Base-by-base conservation (phyloP, 2,888 invertebrate genomes). In the Netelia virgata region DNA sequence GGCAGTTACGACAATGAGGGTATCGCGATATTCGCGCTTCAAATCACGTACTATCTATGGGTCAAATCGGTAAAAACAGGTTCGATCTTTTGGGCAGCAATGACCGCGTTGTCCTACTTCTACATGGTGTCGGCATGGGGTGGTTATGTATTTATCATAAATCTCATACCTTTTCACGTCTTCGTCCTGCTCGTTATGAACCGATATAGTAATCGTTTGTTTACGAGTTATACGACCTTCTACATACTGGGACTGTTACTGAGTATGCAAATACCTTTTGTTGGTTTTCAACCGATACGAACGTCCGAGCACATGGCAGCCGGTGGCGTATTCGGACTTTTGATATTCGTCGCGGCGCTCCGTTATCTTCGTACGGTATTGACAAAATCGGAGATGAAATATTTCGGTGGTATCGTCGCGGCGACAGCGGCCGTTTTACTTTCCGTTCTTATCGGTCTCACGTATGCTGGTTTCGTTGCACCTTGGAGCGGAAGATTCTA, bases 61-160 rank as follows among this genome's bases (percentile, higher is more conserved):
- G 97, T 99, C 69, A 99, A 98, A 93, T 97, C 99, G 78, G 97
- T 99, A 6, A 99, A 99, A 94, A 98, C 98, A 87, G 99, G 99
- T 36, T 98, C 99, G 3, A 96, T 99, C 50, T 99, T 97, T 94
- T 99, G 99, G 99, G 96, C 99, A 3, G 96, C 97, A 50, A 96
- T 98, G 92, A 97, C 99, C 77, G 98, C 99, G 8, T 93, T 99
- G 3, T 98, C 99, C 0, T 99, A 99, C 94, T 99, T 99, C 94
- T 99, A 99, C 94, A 99, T 99, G 99, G 99, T 99, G 1, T 99
- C 99, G 85, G 99, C 99, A 88, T 99, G 99, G 99, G 99, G 99
- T 89, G 99, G 99, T 87, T 99, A 99, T 93, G 99, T 99, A 57
- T 99, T 99, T 94, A 99, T 99, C 90, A 99, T 99, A 92, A 99